Evolutionary conservation across 2,113 vertebrate species (phyloP).

Genomic region (Engraulis encrasicolus): DNA sequence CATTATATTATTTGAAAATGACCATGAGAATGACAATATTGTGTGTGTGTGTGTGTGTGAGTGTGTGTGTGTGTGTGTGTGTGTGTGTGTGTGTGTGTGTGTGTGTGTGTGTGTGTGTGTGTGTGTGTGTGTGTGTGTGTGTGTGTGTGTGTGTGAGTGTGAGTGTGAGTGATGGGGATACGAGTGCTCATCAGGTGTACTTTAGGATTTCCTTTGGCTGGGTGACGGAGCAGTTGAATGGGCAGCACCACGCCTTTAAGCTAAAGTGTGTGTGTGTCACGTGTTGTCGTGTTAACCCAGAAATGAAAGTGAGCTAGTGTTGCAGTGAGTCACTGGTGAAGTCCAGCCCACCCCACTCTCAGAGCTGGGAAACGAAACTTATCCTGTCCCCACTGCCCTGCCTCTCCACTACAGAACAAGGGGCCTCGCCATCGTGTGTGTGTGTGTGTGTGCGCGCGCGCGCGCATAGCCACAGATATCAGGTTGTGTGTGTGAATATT

Average conservation of each 20-base stretch:
- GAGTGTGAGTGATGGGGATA: not conserved
- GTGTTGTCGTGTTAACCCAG: slow-evolving; percentile 5
- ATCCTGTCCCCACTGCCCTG: not conserved
- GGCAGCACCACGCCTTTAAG: too few species aligned
- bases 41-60: not conserved
- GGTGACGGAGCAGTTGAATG: not conserved
- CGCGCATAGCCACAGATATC: too few species aligned
- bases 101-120: slow-evolving; percentile 7
- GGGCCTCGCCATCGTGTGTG: not conserved
- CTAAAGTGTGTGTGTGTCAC: too few species aligned
- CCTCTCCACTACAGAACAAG: not conserved
- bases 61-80: not conserved
- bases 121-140: not conserved
- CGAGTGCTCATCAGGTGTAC: not conserved
- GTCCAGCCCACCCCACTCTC: not conserved
- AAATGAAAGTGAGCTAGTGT: slow-evolving; percentile 2
- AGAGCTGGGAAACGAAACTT: not conserved
- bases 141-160: not conserved
- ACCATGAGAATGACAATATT: too few species aligned
- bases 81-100: not conserved
- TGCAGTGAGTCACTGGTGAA: not conserved
- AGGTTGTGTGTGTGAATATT: not conserved
- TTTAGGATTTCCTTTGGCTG: not conserved
- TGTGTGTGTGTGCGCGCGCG: not conserved
- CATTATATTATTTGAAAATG: too few species aligned